These are phyloP conservation scores for Lycopodina hypogea DNA, from an alignment of 37 sponge, comb jelly and placozoan species.

Conservation along the genomic window DNA sequence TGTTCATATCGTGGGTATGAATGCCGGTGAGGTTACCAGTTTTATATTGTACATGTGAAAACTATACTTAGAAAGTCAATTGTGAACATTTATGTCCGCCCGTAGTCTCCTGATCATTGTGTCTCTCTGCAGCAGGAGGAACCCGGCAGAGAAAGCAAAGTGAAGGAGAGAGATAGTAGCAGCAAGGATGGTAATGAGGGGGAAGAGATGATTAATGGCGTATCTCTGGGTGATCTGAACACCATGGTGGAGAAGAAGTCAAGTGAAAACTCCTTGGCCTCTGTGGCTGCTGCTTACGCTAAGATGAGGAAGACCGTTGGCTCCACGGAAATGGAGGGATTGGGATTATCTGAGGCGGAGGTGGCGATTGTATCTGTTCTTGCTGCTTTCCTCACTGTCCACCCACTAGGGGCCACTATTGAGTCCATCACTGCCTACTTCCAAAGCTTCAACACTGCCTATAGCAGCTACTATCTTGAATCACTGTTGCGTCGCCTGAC, in stretches of 20 bases:
- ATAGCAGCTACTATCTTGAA: conserved; percentile 61
- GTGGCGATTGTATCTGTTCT: conserved; percentile 66
- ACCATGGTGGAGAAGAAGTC: conserved; percentile 1
- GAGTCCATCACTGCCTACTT: conserved; percentile 68
- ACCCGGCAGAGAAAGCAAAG: conserved; percentile 29
- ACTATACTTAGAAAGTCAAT: too few species aligned
- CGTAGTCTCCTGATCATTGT: too few species aligned
- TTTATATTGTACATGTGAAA: too few species aligned
- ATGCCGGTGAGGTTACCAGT: too few species aligned
- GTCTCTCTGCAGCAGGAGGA: conserved; percentile 8
- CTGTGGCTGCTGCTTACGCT: conserved; percentile 69
- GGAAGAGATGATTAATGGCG: conserved; percentile 48
- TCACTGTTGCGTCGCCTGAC: conserved; percentile 63
- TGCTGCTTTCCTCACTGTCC: conserved; percentile 73
- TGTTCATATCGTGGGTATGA: too few species aligned
- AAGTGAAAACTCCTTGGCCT: conserved; percentile 40
- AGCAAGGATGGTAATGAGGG: conserved; percentile 10
- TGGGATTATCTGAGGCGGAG: conserved; percentile 58
- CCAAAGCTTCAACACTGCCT: conserved; percentile 46
- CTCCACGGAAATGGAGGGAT: conserved; percentile 10
- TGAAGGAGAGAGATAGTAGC: conserved; percentile 19
- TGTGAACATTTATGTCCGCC: too few species aligned
- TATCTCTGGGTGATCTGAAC: conserved; percentile 40
- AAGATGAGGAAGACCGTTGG: conserved; percentile 30
- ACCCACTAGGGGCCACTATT: conserved; percentile 75